phyloP scores from a whole-genome alignment of 2,888 invertebrate genomes.

The Calameuta filiformis region DNA sequence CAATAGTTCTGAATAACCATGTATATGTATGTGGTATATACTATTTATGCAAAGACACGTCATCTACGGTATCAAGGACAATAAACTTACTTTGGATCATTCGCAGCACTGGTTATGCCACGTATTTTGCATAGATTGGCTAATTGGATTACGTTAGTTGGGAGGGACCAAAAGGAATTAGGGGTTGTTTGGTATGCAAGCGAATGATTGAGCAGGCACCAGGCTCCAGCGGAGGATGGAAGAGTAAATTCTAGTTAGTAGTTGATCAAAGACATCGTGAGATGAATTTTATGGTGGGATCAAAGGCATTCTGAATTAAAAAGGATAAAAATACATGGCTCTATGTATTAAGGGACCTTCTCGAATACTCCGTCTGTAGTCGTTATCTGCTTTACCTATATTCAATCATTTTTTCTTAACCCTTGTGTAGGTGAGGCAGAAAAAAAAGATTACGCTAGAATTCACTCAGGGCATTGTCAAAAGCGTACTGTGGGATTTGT shows the following conservation, averaged over 20 bases:
- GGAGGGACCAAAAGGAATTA: slow-evolving; percentile 30
- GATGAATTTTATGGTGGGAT: not conserved
- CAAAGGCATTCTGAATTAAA: not conserved
- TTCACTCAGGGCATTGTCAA: too few relatives aligned
- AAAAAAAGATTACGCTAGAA: too few relatives aligned
- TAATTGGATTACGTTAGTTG: slow-evolving; percentile 28
- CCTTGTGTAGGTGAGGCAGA: not conserved
- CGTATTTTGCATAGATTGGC: slow-evolving; percentile 18
- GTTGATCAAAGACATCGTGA: slow-evolving; percentile 2
- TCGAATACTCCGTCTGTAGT: not conserved
- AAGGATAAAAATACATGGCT: not conserved
- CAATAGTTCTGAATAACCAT: not conserved
- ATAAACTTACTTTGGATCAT: not conserved
- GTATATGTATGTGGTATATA: not conserved
- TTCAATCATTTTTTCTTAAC: not conserved
- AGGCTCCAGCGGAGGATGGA: slow-evolving; percentile 11
- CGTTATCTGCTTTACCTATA: not conserved
- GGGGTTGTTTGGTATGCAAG: slow-evolving; percentile 28
- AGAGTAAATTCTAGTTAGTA: not conserved
- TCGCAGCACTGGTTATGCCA: slow-evolving; percentile 8
- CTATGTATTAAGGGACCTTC: not conserved
- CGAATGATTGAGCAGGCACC: slow-evolving; percentile 17
- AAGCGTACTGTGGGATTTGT: too few relatives aligned
- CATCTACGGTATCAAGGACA: not conserved
- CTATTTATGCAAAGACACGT: not conserved